Conservation (phyloP, 2,113 vertebrate species). For the Aix galericulata region DNA sequence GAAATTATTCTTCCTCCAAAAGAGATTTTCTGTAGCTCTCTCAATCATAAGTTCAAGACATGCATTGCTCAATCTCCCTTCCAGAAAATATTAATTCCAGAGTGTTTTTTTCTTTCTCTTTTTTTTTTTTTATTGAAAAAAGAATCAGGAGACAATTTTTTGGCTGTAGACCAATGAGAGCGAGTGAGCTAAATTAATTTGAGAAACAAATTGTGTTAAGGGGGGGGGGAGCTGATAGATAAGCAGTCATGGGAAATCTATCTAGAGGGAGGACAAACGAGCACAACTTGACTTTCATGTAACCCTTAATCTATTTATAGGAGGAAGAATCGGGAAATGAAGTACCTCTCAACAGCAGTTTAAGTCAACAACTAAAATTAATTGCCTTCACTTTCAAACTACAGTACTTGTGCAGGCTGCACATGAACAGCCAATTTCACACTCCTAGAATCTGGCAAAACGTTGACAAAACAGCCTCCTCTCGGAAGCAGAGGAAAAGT, state of each 20-base stretch:
- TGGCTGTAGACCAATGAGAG: conserved; percentile 32
- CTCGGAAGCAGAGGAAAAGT: not conserved
- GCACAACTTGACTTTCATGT: conserved; percentile 72
- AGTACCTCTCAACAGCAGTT: conserved; percentile 78
- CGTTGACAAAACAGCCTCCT: conserved; percentile 31
- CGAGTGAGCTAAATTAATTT: conserved; percentile 65
- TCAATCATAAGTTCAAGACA: not conserved
- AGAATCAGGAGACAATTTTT: not conserved
- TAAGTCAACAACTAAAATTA: conserved; percentile 87
- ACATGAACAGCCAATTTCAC: conserved; percentile 61
- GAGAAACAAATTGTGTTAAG: conserved; percentile 62
- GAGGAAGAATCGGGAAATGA: conserved; percentile 76
- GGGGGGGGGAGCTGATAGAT: conserved; percentile 46
- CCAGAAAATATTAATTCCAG: conserved; percentile 6
- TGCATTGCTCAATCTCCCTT: not conserved
- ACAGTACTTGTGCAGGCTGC: conserved; percentile 33
- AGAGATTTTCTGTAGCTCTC: not conserved
- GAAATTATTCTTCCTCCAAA: not conserved
- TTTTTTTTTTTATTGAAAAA: not conserved
- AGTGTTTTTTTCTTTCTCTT: not conserved
- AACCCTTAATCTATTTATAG: conserved; percentile 77
- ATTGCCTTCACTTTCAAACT: conserved; percentile 78
- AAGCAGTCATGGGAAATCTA: conserved; percentile 71
- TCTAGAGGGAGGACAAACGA: conserved; percentile 67
- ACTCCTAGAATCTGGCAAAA: conserved; percentile 42